These are phyloP conservation scores for Eufriesea mexicana DNA, from an alignment of 1,140 invertebrate species.

Conservation along the genomic window DNA sequence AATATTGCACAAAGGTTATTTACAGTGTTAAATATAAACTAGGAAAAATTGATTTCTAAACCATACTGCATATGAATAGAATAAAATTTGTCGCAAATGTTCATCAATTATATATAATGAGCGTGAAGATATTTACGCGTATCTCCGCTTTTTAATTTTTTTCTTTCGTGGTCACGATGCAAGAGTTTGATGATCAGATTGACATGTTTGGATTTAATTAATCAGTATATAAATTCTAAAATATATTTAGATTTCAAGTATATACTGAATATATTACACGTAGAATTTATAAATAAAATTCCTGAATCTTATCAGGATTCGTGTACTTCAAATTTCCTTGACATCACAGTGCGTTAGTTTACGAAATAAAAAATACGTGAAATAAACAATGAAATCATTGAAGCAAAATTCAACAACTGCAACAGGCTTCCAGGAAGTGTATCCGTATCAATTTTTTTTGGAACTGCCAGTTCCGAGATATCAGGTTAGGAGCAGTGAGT, in stretches of 20 bases:
- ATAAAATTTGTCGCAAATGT: no score
- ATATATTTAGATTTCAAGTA: not conserved
- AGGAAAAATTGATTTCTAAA: not conserved
- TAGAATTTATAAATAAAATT: no score
- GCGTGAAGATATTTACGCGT: no score
- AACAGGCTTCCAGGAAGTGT: not conserved
- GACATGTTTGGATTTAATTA: not conserved
- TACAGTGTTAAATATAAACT: not conserved
- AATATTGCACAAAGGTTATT: not conserved
- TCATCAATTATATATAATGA: no score
- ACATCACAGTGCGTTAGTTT: not conserved
- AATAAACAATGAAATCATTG: slow-evolving; percentile 23
- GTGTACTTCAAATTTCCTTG: not conserved
- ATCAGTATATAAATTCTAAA: not conserved
- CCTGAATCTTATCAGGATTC: not conserved
- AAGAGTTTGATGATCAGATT: no score
- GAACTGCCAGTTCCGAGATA: not conserved
- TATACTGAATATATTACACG: no score
- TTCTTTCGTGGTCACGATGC: no score
- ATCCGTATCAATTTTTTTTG: not conserved
- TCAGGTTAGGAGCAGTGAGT: not conserved
- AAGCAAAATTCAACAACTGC: not conserved
- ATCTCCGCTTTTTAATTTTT: no score
- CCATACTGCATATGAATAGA: no score
- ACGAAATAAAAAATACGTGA: not conserved